Base-by-base conservation (phyloP, 2,888 invertebrate genomes). In the Aricia artaxerxes region DNA sequence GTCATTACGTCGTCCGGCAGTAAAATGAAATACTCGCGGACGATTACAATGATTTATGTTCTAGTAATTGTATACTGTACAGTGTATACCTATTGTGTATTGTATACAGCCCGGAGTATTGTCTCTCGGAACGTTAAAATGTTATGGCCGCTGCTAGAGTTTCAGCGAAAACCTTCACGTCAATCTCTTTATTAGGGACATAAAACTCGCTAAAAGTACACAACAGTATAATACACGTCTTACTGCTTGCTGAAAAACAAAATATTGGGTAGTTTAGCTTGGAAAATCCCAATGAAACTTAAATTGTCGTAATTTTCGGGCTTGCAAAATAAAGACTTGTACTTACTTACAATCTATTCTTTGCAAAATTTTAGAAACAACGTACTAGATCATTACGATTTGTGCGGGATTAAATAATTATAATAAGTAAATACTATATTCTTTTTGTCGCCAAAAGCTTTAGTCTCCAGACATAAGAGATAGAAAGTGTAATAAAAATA, bases 131-230 rank as follows among this genome's bases (percentile, higher is more conserved):
- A 13, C 69, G 35, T 69, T 69, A 69, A 69, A 69, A 9, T 35
- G 69, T 69, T 13, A 69, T 69, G 38, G 69, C 35, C 69, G 16
- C 69, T 69, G 9, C 69, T 69, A 35, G 31, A 69, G 69, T 69
- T 69, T 35, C 69, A 69, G 69, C 69, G 69, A 64, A 64, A 24
- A 69, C 35, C 35, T 69, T 31, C 31, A 38, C 69, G 69, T 69
- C 69, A 69, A 38, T 13, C 13, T 2, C 69, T 38, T 64, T 64
- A 64, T 64, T 64, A 64, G 7, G 4, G 5, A 69, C 35, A 38
- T 69, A 35, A 35, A 69, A 69, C 16, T 69, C 5, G 69, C 35
- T 69, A 13, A 35, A 69, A 11, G 9, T 11, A 9, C 11, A 49
- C 5, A 40, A 0, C 5, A 24, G 24, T 24, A 24, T 49, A 49